Evolutionary conservation across 2,797 vertebrate species (phyloP).

Genomic region (Vipera latastei): DNA sequence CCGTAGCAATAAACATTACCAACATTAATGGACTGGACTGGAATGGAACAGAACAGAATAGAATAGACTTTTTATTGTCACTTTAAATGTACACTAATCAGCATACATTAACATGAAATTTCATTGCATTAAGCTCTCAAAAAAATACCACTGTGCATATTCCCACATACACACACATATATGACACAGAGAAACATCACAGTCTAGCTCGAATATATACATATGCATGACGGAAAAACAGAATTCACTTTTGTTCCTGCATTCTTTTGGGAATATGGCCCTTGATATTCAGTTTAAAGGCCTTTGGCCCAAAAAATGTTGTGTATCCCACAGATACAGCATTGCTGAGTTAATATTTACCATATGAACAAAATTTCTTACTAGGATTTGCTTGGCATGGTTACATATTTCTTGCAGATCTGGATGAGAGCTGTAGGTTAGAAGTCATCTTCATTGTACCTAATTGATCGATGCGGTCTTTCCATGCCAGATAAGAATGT

Average conservation of each 20-base stretch:
- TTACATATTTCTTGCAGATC: not conserved
- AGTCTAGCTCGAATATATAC: no score
- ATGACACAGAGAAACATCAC: no score
- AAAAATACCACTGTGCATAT: no score
- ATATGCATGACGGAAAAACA: no score
- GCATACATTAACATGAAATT: no score
- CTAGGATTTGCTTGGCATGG: not conserved
- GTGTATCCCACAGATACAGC: not conserved
- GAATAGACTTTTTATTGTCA: no score
- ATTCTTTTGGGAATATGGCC: not conserved
- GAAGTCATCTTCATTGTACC: slow-evolving; percentile 16
- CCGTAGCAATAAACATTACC: not conserved
- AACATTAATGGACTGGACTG: not conserved
- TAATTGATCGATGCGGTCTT: not conserved
- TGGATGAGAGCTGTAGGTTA: not conserved
- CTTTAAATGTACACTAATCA: no score
- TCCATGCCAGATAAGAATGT: slow-evolving; percentile 10
- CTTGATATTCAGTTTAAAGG: not conserved
- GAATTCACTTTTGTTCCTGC: not conserved
- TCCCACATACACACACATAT: no score
- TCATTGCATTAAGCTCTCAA: no score
- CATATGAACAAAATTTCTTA: not conserved
- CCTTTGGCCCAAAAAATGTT: not conserved
- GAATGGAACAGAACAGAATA: no score
- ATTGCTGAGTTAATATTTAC: not conserved